A percentile compares a stretch with the other conserved stretches of the same genome.
Evolutionary conservation across 2,113 vertebrate species (phyloP).

Genomic region (Takifugu flavidus): DNA sequence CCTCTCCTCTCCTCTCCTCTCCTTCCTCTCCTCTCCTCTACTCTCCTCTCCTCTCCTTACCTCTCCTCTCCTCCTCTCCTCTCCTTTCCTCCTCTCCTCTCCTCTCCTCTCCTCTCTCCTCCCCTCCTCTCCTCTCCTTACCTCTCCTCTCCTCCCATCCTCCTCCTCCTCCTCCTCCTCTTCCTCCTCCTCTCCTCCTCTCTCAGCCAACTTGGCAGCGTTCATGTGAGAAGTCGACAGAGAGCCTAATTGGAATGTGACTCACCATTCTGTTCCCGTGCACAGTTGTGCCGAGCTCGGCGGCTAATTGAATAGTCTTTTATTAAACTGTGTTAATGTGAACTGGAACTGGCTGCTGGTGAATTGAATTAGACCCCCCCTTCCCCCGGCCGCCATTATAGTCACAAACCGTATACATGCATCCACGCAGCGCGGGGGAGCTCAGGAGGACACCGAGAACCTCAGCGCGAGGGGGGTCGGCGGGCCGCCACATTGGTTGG

Average conservation of each 20-base stretch:
- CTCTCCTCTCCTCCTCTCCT: background rate
- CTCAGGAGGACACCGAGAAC: conserved; percentile 18
- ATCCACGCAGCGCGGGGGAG: conserved; percentile 18
- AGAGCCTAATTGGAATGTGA: conserved; percentile 66
- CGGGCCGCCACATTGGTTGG: background rate
- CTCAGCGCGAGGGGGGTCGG: conserved; percentile 1
- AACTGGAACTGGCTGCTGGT: conserved; percentile 56
- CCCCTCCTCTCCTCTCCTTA: too few relatives aligned
- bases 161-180: conserved; percentile 11
- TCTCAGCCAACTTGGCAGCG: conserved; percentile 52
- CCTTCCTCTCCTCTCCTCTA: too few relatives aligned
- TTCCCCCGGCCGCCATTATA: background rate
- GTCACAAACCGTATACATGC: conserved; percentile 14
- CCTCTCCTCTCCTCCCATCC: conserved; percentile 6
- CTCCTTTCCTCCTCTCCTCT: too few relatives aligned
- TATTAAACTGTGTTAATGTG: conserved; percentile 70
- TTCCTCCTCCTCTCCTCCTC: conserved; percentile 8
- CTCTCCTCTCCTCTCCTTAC: too few relatives aligned
- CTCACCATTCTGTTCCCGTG: conserved; percentile 40
- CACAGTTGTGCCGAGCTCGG: conserved; percentile 37
- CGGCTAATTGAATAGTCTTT: conserved; percentile 68
- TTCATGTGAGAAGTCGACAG: conserved; percentile 50
- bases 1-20: too few relatives aligned
- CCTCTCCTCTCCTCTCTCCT: too few relatives aligned
- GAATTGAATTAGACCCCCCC: conserved; percentile 64